Conservation (phyloP, 2,888 invertebrate genomes). For the Hirtodrosophila histrioides region DNA sequence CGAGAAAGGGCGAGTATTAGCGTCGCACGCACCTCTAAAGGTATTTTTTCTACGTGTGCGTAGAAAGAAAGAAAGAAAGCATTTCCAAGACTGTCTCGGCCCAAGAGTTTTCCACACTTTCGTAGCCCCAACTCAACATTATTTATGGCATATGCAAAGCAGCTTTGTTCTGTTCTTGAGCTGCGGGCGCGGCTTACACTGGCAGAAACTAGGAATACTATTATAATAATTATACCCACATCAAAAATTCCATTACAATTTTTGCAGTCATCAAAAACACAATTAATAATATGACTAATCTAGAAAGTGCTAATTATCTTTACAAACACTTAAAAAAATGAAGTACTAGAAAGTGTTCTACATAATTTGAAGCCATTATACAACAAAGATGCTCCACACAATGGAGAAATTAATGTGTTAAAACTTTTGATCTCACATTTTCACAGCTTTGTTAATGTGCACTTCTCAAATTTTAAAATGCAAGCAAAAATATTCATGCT, state of each 20-base stretch:
- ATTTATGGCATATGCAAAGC: constrained; percentile 76
- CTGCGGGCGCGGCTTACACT: constrained; percentile 44
- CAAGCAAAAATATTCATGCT: too few species aligned
- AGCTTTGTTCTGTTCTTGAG: constrained; percentile 48
- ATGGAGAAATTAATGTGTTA: too few species aligned
- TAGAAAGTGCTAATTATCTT: neutral
- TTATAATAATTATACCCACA: too few species aligned
- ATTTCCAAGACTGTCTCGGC: constrained; percentile 48
- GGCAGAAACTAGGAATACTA: neutral
- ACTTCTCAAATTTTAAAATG: too few species aligned
- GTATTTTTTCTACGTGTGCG: constrained; percentile 65
- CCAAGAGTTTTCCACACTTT: constrained; percentile 39
- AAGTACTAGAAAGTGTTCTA: too few species aligned
- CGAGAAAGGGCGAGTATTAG: constrained; percentile 18
- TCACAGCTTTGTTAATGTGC: too few species aligned
- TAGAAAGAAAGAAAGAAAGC: constrained; percentile 60
- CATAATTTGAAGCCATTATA: too few species aligned
- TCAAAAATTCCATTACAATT: too few species aligned
- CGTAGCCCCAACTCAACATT: constrained; percentile 31
- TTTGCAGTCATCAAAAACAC: too few species aligned
- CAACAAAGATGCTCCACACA: neutral
- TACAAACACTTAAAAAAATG: too few species aligned
- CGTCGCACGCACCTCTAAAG: constrained; percentile 70
- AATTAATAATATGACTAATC: too few species aligned
- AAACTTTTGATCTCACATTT: too few species aligned